Base-by-base conservation (phyloP, 2,888 invertebrate genomes). In the Macropis europaea region DNA sequence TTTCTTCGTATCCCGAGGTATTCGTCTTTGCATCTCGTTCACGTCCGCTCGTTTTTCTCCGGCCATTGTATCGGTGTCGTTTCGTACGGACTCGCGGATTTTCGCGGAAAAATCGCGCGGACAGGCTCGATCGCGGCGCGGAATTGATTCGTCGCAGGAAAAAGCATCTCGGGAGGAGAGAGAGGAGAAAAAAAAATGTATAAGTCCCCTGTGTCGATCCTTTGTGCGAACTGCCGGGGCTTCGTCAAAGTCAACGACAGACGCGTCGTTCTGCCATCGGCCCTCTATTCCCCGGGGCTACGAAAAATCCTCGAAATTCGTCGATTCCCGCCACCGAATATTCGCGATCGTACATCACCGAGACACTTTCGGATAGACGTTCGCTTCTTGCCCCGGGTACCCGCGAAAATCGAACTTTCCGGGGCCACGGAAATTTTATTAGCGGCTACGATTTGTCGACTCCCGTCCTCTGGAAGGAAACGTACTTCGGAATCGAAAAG, bases 171-270 rank as follows among this genome's bases (percentile, higher is more conserved):
- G 6, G 38, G 9, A 0, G 17, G 15, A 19, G 19, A 15, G 3
- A 7, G 13, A 13, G 15, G 28, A 30, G 26, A 32, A 52, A 56
- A 47, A 53, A 38, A 63, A 54, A 68, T 40, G 28, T 9, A 7
- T 45, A 50, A 32, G 57, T 40, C 15, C 48, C 36, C 48, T 13
- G 28, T 19, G 59, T 36, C 42, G 56, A 26, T 57, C 52, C 64
- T 68, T 77, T 43, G 15, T 42, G 36, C 28, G 36, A 71, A 61
- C 36, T 52, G 53, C 30, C 42, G 32, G 13, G 64, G 61, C 61
- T 79, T 43, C 76, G 78, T 79, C 78, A 79, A 73, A 79, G 79
- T 79, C 79, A 74, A 15, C 62, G 61, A 50, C 78, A 79, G 76
- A 62, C 54, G 38, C 56, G 43, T 66, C 64, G 60, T 50, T 62